These are phyloP conservation scores for Graptemys geographica DNA, from an alignment of 2,797 vertebrate species.

Conservation along the genomic window DNA sequence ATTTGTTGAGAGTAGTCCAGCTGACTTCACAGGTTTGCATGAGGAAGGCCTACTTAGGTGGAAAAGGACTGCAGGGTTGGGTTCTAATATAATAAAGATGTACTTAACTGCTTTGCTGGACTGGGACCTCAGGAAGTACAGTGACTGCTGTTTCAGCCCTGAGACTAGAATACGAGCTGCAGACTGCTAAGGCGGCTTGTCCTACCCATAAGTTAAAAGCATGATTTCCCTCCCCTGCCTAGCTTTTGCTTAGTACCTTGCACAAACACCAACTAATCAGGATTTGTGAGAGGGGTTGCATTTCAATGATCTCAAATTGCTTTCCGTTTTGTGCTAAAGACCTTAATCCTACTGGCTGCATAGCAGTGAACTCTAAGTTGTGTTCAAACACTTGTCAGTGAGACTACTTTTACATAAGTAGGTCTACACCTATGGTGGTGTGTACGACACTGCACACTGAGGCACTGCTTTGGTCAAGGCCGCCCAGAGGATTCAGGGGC, in stretches of 20 bases:
- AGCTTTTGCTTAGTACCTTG: neutral
- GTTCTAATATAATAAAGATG: fast-evolving
- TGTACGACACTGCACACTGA: neutral
- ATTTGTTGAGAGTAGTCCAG: neutral
- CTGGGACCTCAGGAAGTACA: neutral
- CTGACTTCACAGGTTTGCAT: neutral
- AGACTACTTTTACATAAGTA: neutral
- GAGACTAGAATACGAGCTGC: fast-evolving
- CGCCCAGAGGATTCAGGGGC: too few relatives aligned
- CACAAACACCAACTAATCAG: neutral
- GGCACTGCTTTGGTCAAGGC: too few relatives aligned
- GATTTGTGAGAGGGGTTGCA: neutral
- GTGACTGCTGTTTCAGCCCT: neutral
- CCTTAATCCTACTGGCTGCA: neutral
- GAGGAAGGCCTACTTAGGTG: neutral
- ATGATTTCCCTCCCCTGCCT: neutral
- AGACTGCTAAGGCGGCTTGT: neutral
- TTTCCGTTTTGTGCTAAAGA: neutral
- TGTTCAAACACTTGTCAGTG: neutral
- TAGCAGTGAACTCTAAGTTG: neutral
- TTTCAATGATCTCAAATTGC: neutral
- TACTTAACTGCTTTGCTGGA: neutral
- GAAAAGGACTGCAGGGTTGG: neutral
- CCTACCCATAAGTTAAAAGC: neutral
- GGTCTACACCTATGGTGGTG: neutral